Evolutionary conservation across 2,888 invertebrate genomes (phyloP), one percentile per base, ranked within the genome.

Genomic region (Crioceris asparagi): DNA sequence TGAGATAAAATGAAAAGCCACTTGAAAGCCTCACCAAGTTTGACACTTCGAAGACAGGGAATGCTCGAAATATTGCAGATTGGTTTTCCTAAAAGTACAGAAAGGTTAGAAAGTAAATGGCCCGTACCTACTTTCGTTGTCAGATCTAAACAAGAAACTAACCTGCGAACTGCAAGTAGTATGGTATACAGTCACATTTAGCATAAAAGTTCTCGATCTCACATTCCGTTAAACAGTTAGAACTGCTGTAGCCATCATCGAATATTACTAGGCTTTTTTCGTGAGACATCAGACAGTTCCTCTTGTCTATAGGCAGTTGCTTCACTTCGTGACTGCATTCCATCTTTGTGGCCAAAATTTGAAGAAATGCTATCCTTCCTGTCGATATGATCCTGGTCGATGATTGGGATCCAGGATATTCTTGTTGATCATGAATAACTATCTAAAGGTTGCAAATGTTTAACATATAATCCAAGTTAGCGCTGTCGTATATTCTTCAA

Each of bases 111-210:
- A 7, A 7, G 10, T 7, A 21, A 21, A 21, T 21, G 6, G 10
- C 21, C 6, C 6, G 21, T 21, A 21, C 6, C 6, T 21, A 10
- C 21, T 6, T 10, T 21, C n/a, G n/a, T n/a, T n/a, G n/a, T 27
- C 14, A 19, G 3, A 10, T 29, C 16, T 12, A 15, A 14, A 10
- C 11, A 14, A 10, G 2, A 11, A 11, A 32, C 18, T 46, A 31
- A 45, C 54, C 44, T 10, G 45, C 18, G 31, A 57, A 53, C 8
- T 46, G 34, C 39, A 47, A 62, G 41, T 49, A 59, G 42, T 49
- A 56, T 3, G 60, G 61, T 1, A 60, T 43, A 42, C 64, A 65
- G 17, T 50, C 52, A 41, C 65, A 65, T 4, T 32, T 7, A 2
- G 43, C 5, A 15, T 47, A 35, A 29, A 49, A 46, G 17, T 46